Evolutionary conservation across 1,140 invertebrate species (phyloP).

Genomic region (Eumaeus atala): DNA sequence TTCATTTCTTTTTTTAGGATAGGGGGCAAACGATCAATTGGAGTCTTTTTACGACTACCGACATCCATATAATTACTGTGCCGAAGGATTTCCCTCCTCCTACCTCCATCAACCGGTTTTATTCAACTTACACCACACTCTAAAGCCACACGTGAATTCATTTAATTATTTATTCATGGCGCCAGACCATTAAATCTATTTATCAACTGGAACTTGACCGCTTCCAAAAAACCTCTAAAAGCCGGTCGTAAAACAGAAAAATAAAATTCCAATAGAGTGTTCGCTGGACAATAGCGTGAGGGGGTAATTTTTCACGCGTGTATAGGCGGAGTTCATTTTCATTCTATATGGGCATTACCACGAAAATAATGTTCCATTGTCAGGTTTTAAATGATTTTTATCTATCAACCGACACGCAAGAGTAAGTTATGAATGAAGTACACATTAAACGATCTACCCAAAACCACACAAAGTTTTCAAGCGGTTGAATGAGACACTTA

Average conservation of each 20-base stretch:
- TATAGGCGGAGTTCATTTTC: conserved; percentile 16
- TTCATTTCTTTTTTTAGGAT: too few species aligned
- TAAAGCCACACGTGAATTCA: neutral
- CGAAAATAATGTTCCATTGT: conserved; percentile 18
- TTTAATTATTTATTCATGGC: neutral
- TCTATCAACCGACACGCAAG: too few species aligned
- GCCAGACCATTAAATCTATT: neutral
- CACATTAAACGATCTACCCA: too few species aligned
- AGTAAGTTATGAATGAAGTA: too few species aligned
- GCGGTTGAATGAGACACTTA: too few species aligned
- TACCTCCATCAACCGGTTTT: too few species aligned
- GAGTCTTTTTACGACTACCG: too few species aligned
- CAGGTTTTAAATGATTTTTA: conserved; percentile 5
- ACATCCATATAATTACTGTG: too few species aligned
- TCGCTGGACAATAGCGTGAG: conserved; percentile 15
- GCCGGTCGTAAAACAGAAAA: conserved; percentile 21
- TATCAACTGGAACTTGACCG: neutral
- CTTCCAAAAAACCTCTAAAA: conserved; percentile 18
- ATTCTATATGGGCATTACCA: conserved; percentile 14
- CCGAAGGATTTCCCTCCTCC: too few species aligned
- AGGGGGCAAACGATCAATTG: too few species aligned
- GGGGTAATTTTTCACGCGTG: conserved; percentile 20
- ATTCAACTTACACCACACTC: neutral
- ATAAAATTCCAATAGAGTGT: conserved; percentile 20
- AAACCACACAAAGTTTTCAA: too few species aligned